Evolutionary conservation across 2,888 invertebrate genomes (phyloP), one percentile per base, ranked within the genome.

Genomic region (Stegana nigrithorax): DNA sequence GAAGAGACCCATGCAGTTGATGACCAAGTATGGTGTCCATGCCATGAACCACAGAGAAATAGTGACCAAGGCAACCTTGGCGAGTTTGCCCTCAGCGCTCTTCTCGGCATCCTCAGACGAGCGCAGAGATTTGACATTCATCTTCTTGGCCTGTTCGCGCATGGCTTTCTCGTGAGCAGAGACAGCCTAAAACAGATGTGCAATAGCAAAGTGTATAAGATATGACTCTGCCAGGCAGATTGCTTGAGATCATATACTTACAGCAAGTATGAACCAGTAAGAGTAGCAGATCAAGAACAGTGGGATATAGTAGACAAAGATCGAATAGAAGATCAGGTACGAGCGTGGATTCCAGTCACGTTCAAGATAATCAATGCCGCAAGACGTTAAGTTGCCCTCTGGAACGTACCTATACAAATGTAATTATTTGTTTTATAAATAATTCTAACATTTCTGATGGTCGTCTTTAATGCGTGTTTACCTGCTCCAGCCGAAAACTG

Each of bases 311-410:
- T 94, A 95, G 47, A 91, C 91, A 82, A 92, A 93, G 65, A 91
- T 83, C n/a, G 91, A 90, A 85, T 95, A 95, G 68, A 91, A 86
- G 53, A 94, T 86, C 78, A 95, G 91, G 87, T 95, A 95, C 78
- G 93, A 92, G 71, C 91, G 89, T 86, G 92, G 92, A 69, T 91
- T 76, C 90, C 91, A 91, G 67, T 91, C 91, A 85, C 91, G 91
- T 84, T 85, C 89, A 72, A 95, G 87, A 83, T 94, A 95, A 84
- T 95, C 95, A 60, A 95, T 95, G 62, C 96, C 95, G 81, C 96
- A 96, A 32, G 95, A 94, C 47, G 95, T 95, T 91, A 96, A 92
- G 87, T 96, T 95, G 65, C 96, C 96, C 86, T 96, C 96, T 7
- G 96, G 96, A 53, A 96, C 94, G 83, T 96, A 96, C 83, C 93